Conservation (phyloP, 2,113 vertebrate species). For the Colius striatus region DNA sequence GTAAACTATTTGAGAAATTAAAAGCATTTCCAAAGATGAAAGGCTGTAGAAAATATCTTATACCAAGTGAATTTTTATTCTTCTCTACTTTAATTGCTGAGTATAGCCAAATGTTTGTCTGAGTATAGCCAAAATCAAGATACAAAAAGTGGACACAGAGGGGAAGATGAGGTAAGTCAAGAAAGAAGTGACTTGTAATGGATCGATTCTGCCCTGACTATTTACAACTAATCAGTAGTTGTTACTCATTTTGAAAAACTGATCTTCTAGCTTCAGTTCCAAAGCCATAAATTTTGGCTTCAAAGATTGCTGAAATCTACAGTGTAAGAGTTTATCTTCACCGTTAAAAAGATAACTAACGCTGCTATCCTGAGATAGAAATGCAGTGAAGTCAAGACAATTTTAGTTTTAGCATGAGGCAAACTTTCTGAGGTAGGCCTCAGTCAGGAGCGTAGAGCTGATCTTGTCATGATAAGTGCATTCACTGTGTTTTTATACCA, state of each 20-base stretch:
- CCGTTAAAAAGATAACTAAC: not conserved
- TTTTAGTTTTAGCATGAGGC: not conserved
- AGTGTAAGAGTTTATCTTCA: not conserved
- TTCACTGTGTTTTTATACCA: not conserved
- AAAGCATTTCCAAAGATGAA: constrained; percentile 16
- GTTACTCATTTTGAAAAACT: not conserved
- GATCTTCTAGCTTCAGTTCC: not conserved
- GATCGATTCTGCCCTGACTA: not conserved
- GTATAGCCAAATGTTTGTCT: not conserved
- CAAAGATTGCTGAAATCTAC: not conserved
- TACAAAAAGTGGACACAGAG: not conserved
- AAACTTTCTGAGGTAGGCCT: not conserved
- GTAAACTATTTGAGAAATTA: constrained; percentile 6
- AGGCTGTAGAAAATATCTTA: not conserved
- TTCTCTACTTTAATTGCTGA: not conserved
- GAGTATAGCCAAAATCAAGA: not conserved
- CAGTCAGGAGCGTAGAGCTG: not conserved
- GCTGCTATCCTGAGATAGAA: not conserved
- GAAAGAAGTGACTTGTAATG: not conserved
- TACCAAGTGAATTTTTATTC: not conserved
- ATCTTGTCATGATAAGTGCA: not conserved
- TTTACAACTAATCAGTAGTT: not conserved
- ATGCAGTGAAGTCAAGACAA: not conserved
- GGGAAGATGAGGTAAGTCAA: not conserved
- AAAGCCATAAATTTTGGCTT: not conserved